Base-by-base conservation (phyloP, 2,888 invertebrate species). In the Drosophila emarginata region DNA sequence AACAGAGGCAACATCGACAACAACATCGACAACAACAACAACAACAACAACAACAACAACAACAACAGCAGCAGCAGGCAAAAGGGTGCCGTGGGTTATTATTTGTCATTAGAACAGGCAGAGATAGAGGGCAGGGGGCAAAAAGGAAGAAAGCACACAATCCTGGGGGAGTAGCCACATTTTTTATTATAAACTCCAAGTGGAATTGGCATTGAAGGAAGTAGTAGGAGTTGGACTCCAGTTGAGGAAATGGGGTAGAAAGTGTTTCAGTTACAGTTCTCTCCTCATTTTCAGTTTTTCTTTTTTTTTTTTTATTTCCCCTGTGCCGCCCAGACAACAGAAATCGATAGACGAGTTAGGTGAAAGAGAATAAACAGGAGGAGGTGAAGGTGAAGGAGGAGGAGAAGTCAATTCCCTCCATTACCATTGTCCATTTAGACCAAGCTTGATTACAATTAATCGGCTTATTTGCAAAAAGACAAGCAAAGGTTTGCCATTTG, bases 371-470 rank as follows among this genome's bases (percentile, higher is more conserved):
- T 59, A 23, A 23, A 23, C 23, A 23, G 2, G 28, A 5, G 28
- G 28, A 28, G 23, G n/a, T n/a, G n/a, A 23, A 23, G 23, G 23
- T n/a, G n/a, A n/a, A 28, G 28, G 11, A 66, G 68, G 63, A 60
- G 45, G 28, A 71, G 53, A 58, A 58, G 56, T 32, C 50, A 51
- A 50, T 45, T 59, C 57, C 36, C 59, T 60, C 45, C 74, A 65
- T 54, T 37, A 64, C 52, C 64, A 37, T 26, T 54, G 68, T 64
- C 57, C 78, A 71, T 60, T 53, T 69, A 59, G 61, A 72, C 72
- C 72, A 71, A 67, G 86, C 87, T 85, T 85, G 87, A 87, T 85
- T 85, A 87, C 84, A 85, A 85, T 85, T 85, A 84, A 85, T 85
- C 84, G 84, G 84, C 84, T 85, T 85, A 85, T 83, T 86, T 86